Percentiles rank a stretch among this genome's conserved stretches.
Evolutionary conservation across 2,888 invertebrate species (phyloP).

Genomic region (Bombylius discolor): DNA sequence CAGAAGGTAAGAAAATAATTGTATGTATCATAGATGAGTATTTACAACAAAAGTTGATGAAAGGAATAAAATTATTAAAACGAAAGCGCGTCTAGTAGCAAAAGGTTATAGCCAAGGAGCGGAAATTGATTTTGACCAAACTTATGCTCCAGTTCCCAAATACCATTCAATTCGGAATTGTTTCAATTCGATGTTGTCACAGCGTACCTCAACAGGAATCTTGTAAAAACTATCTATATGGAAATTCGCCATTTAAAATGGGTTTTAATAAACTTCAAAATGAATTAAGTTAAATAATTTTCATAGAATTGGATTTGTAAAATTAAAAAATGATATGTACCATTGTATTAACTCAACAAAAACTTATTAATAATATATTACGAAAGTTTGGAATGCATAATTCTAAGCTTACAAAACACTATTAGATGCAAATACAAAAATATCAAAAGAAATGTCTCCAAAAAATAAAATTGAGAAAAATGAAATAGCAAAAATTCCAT

Average conservation of each 20-base stretch:
- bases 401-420: not conserved
- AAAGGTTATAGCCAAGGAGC: constrained; percentile 13
- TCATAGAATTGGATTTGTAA: too few species aligned
- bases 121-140: constrained; percentile 10
- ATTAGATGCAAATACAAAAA: not conserved
- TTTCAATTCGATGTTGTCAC: constrained; percentile 14
- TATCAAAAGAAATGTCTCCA: not conserved
- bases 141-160: constrained; percentile 11
- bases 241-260: too few species aligned
- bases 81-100: constrained; percentile 13
- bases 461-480: not conserved
- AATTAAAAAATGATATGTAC: not conserved
- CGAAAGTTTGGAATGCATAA: not conserved
- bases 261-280: too few species aligned
- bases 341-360: not conserved
- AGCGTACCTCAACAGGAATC: not conserved
- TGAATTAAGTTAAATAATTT: too few species aligned
- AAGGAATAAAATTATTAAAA: constrained; percentile 1
- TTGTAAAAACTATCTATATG: too few species aligned
- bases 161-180: constrained; percentile 7
- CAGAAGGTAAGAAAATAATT: too few species aligned
- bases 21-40: constrained; percentile 1
- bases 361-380: not conserved
- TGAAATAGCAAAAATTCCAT: constrained; percentile 1
- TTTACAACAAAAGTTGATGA: constrained; percentile 2